Evolutionary conservation across 2,888 invertebrate genomes (phyloP).

Genomic region (Tribolium freemani): DNA sequence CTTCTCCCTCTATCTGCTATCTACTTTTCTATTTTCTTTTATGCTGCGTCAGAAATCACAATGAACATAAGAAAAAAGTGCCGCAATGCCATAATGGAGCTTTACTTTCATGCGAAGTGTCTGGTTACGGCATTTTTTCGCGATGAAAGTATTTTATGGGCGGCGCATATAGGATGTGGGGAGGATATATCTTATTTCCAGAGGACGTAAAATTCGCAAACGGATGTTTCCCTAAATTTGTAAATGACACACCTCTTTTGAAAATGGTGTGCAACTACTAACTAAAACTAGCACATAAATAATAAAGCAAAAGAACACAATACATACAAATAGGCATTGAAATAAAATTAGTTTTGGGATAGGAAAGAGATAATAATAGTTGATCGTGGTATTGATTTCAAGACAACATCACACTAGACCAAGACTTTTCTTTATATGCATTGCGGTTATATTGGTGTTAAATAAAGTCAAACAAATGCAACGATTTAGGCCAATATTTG

Average conservation of each 20-base stretch:
- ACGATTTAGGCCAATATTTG: no score
- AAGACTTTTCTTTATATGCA: no score
- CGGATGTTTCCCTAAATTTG: neutral
- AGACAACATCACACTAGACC: no score
- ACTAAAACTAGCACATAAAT: no score
- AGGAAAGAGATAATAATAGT: no score
- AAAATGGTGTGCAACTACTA: neutral
- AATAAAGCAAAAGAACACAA: no score
- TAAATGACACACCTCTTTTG: neutral
- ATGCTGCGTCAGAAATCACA: slow-evolving; percentile 13
- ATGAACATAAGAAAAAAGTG: slow-evolving; percentile 6
- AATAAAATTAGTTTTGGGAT: no score
- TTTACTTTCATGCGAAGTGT: slow-evolving; percentile 7
- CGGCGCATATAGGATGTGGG: neutral
- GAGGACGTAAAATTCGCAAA: neutral
- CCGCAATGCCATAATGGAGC: slow-evolving; percentile 4
- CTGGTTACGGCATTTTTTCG: slow-evolving; percentile 3
- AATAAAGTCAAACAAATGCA: no score
- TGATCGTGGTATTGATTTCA: no score
- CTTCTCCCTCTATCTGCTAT: neutral
- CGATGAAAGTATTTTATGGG: neutral
- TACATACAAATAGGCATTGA: no score
- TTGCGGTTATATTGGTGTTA: no score
- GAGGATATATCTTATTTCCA: neutral
- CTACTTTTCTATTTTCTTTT: slow-evolving; percentile 25